Evolutionary conservation across 1,140 invertebrate species (phyloP).

Genomic region (Oppia nitens): DNA sequence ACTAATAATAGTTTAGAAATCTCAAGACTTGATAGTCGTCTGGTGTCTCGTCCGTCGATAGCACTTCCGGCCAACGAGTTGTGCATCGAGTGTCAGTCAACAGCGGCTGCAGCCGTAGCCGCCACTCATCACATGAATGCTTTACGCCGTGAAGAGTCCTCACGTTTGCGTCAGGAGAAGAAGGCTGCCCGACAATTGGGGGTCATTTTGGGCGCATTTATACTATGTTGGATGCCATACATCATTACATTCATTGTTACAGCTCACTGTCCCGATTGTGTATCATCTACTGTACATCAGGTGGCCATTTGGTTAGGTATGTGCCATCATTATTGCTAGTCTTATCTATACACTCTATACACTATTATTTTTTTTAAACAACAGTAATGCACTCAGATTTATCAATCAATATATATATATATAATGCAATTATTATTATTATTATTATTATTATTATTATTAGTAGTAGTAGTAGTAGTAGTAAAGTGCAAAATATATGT

Average conservation of each 20-base stretch:
- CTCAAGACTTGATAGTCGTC: not conserved
- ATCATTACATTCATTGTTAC: slow-evolving; percentile 44
- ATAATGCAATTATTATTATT: no score
- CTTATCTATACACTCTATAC: not conserved
- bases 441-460: no score
- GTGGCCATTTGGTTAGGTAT: slow-evolving; percentile 35
- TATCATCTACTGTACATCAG: slow-evolving; percentile 27
- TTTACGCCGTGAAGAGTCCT: slow-evolving; percentile 12
- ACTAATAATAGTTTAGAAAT: no score
- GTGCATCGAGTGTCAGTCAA: slow-evolving; percentile 1
- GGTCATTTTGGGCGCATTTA: slow-evolving; percentile 46
- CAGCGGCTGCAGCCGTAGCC: not conserved
- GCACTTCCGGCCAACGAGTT: slow-evolving; percentile 5
- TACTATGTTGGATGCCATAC: slow-evolving; percentile 45
- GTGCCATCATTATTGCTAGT: no score
- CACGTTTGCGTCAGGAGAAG: slow-evolving; percentile 36
- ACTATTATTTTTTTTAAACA: not conserved
- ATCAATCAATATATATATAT: no score
- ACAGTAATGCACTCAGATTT: no score
- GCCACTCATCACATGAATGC: slow-evolving; percentile 6
- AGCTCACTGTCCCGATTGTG: slow-evolving; percentile 39
- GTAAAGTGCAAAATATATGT: no score
- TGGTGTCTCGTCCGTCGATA: not conserved
- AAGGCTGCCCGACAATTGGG: slow-evolving; percentile 45
- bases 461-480: no score